Base-by-base conservation (phyloP, 2,888 invertebrate species). In the Leptura quadrifasciata region DNA sequence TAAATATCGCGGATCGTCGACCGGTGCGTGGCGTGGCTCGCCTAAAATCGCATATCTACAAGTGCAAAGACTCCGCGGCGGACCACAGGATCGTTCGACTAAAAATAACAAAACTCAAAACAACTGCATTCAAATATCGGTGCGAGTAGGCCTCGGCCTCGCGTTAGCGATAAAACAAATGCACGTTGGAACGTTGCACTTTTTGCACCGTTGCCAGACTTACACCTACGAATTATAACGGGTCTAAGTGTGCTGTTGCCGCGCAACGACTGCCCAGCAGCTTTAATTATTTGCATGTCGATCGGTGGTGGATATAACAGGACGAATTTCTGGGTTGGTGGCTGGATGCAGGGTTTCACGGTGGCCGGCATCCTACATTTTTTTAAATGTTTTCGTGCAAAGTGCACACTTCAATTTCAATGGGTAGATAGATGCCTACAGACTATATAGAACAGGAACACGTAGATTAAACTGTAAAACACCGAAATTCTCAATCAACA, bases 1-100 rank as follows among this genome's bases (percentile, higher is more conserved):
- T 0, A 18, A 18, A 17, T 8, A 20, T 58, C 24, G 15, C 58
- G 21, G 61, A 61, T 63, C 63, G 39, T 63, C 63, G 39, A 39
- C 60, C 60, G 47, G 47, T 47, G n/a, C n/a, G n/a, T n/a, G 15
- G 47, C n/a, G 47, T 60, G 21, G 21, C 21, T 60, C 60, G 24
- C 31, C 60, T 60, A 69, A 58, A 69, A 58, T 72, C 61, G 78
- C 75, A 78, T 78, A 71, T 78, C 69, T 75, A 65, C 55, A 78
- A 78, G 78, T 76, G 78, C 75, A 74, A 78, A 78, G 78, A 78
- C 78, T 77, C 68, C 69, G 39, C 70, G 60, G 58, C 55, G 68
- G 74, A 60, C 74, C 76, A 74, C 58, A 47, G 74, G 74, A 76
- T 76, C 74, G 76, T 35, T 61, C 54, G 52, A 75, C 75, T 77